phyloP scores from a whole-genome alignment of 2,113 vertebrate species.

The Gymnobelideus leadbeateri region DNA sequence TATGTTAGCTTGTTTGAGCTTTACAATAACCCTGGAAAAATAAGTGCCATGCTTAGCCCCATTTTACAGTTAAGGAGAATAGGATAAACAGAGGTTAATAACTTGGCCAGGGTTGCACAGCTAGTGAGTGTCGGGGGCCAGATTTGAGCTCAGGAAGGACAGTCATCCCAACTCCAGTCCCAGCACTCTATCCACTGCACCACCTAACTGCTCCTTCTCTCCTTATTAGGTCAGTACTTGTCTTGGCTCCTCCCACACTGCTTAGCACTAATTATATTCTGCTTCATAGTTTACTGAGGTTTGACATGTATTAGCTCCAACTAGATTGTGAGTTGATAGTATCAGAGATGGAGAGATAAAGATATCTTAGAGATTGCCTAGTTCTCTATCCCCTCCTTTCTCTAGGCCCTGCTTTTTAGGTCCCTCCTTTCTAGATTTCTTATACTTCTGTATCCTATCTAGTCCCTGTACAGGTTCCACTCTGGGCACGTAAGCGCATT shows the following conservation, averaged over 20 bases:
- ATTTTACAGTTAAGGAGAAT: neutral
- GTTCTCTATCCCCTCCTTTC: too few species aligned
- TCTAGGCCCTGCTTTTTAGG: neutral
- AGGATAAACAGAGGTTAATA: neutral
- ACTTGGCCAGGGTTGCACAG: neutral
- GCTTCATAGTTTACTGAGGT: neutral
- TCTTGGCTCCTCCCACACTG: neutral
- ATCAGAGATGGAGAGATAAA: neutral
- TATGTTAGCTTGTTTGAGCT: neutral
- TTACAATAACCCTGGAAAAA: neutral
- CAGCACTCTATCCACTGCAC: neutral
- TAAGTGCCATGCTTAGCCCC: neutral
- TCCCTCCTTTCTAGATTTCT: too few species aligned
- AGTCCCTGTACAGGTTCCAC: neutral
- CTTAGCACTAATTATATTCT: neutral
- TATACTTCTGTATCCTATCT: neutral
- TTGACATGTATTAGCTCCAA: neutral
- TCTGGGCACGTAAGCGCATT: accelerated
- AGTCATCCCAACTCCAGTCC: neutral
- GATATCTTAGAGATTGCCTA: neutral
- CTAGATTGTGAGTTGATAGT: neutral
- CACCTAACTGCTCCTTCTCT: neutral
- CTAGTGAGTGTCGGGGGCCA: neutral
- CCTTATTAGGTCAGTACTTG: neutral
- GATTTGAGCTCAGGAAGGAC: neutral